phyloP scores from a whole-genome alignment of 2,113 vertebrate genomes.

The Corvus moneduloides region DNA sequence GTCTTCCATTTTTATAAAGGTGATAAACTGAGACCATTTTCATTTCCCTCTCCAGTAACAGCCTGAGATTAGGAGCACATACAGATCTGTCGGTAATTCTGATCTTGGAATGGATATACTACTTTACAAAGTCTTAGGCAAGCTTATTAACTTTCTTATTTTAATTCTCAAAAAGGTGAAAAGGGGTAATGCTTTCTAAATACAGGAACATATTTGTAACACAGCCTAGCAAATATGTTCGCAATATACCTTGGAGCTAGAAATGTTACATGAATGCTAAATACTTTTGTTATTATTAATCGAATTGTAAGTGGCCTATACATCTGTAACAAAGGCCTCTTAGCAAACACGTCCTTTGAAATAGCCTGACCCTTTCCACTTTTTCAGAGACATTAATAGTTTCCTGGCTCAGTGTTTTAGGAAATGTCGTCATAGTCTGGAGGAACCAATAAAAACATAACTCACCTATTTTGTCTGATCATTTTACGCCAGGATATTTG shows the following conservation, averaged over 20 bases:
- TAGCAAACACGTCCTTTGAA: conserved; percentile 50
- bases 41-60: not conserved
- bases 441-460: conserved; percentile 80
- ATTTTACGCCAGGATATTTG: conserved; percentile 65
- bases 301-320: not conserved
- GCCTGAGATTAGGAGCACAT: not conserved
- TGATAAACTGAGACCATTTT: not conserved
- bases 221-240: not conserved
- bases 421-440: conserved; percentile 77
- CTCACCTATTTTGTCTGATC: conserved; percentile 73
- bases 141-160: not conserved
- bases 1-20: not conserved
- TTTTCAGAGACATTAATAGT: conserved; percentile 72
- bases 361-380: conserved; percentile 56
- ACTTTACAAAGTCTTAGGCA: not conserved
- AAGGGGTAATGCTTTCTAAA: not conserved
- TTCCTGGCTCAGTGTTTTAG: conserved; percentile 74
- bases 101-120: not conserved
- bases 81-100: not conserved
- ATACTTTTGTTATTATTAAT: not conserved
- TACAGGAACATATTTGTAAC: not conserved
- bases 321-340: not conserved
- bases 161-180: not conserved
- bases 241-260: not conserved
- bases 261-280: not conserved